Percentiles rank a stretch among this genome's conserved stretches.
These are phyloP conservation scores for Saccopteryx leptura DNA, from an alignment of 2,113 vertebrate genomes.

Conservation along the genomic window DNA sequence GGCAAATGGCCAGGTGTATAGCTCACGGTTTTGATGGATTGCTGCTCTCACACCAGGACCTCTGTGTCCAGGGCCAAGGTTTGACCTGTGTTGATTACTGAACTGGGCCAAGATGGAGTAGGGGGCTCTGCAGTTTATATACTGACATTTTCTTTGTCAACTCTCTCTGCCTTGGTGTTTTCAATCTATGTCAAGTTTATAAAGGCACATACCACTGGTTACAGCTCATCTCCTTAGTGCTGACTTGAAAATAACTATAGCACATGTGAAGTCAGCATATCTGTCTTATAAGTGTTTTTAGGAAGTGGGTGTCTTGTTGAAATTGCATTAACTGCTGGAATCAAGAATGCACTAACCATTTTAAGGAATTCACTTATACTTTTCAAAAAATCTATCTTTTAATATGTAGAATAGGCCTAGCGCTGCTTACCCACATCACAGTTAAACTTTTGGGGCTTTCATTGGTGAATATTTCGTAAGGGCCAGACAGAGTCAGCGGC, in stretches of 20 bases:
- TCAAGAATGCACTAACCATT: conserved; percentile 68
- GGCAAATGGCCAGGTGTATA: not conserved
- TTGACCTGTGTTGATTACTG: not conserved
- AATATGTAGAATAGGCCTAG: not conserved
- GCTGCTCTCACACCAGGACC: not conserved
- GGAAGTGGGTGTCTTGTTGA: not conserved
- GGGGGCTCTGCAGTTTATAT: not conserved
- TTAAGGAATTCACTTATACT: conserved; percentile 65
- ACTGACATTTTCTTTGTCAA: not conserved
- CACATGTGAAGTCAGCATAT: not conserved
- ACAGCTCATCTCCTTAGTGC: conserved; percentile 42
- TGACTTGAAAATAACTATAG: conserved; percentile 67
- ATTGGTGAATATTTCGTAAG: not conserved
- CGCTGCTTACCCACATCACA: conserved; percentile 46
- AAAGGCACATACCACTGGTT: conserved; percentile 7
- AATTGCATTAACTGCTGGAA: conserved; percentile 69
- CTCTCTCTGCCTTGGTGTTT: not conserved
- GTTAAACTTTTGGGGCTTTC: not conserved
- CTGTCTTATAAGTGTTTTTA: conserved; percentile 45
- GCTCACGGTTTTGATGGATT: not conserved
- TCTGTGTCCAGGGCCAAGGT: not conserved
- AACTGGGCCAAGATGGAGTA: not conserved
- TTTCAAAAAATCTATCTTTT: conserved; percentile 40
- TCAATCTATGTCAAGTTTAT: not conserved
- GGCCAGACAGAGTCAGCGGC: not conserved